Conservation (phyloP, 2,888 invertebrate species). For the Drosophila nr. medialis region DNA sequence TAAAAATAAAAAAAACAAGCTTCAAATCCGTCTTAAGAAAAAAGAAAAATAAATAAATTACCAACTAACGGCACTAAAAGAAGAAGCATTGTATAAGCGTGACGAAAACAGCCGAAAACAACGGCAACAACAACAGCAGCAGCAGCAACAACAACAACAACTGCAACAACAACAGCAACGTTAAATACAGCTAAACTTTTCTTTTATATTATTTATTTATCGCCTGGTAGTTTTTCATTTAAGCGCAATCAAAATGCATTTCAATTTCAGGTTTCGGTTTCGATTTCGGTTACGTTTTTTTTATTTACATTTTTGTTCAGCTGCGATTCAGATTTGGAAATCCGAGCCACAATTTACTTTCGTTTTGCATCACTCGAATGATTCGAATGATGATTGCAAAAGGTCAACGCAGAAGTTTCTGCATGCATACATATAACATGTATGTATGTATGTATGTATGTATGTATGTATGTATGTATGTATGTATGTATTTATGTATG, state of each 20-base stretch:
- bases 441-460: neutral
- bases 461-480: no score
- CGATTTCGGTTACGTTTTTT: constrained; percentile 16
- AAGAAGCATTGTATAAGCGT: constrained; percentile 63
- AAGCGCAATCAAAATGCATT: constrained; percentile 71
- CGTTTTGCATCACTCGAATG: constrained; percentile 28
- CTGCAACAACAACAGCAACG: constrained; percentile 11
- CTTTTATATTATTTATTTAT: constrained; percentile 53
- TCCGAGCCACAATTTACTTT: constrained; percentile 34
- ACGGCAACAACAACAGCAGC: constrained; percentile 20
- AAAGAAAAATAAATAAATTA: constrained; percentile 22
- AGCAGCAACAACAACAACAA: constrained; percentile 2
- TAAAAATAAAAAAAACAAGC: constrained; percentile 1
- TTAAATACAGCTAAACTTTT: constrained; percentile 40
- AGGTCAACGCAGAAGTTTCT: constrained; percentile 47
- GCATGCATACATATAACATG: neutral
- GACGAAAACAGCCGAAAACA: constrained; percentile 54
- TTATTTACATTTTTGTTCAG: neutral
- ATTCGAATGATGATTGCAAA: constrained; percentile 38
- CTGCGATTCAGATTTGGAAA: constrained; percentile 38
- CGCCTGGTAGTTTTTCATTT: constrained; percentile 49
- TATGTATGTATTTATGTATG: no score
- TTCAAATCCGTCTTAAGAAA: constrained; percentile 20
- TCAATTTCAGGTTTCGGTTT: constrained; percentile 58
- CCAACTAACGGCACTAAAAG: constrained; percentile 24